These are phyloP conservation scores for Poliocrania exsul DNA, from an alignment of 2,797 vertebrate species.

Conservation along the genomic window DNA sequence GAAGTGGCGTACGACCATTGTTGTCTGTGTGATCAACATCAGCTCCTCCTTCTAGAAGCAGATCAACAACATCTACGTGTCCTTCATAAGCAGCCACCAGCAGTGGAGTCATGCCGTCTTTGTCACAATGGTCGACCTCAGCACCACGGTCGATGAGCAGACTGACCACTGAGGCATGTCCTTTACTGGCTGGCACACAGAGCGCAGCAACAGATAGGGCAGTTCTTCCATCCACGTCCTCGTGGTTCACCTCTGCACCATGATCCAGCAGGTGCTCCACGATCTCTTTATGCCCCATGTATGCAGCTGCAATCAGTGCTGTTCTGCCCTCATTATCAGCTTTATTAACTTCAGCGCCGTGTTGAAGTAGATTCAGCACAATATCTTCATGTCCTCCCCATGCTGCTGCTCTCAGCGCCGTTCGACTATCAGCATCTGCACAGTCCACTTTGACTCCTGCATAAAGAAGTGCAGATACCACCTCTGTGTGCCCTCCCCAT, in stretches of 20 bases:
- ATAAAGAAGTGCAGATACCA: conserved; percentile 96
- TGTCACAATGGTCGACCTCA: conserved; percentile 96
- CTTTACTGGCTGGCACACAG: conserved; percentile 95
- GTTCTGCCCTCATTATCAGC: conserved; percentile 97
- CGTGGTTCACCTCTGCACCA: conserved; percentile 93
- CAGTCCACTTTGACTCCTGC: conserved; percentile 97
- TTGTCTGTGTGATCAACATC: conserved; percentile 98
- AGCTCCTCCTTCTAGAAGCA: conserved; percentile 95
- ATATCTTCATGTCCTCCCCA: conserved; percentile 99
- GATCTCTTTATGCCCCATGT: conserved; percentile 98
- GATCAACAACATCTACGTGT: conserved; percentile 95
- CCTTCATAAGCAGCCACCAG: conserved; percentile 98
- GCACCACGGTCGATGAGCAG: conserved; percentile 94
- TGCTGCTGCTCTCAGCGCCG: conserved; percentile 92
- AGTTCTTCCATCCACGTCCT: conserved; percentile 95
- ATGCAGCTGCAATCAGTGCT: conserved; percentile 94
- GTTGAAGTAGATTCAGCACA: conserved; percentile 94
- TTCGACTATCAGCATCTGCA: conserved; percentile 93
- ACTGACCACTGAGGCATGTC: conserved; percentile 94
- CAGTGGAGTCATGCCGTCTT: conserved; percentile 97
- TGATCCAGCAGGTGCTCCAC: conserved; percentile 96
- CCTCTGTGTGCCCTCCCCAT: conserved; percentile 97
- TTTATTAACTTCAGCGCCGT: conserved; percentile 96
- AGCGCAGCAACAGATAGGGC: conserved; percentile 95
- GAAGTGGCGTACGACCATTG: conserved; percentile 94